Conservation (phyloP, 2,797 vertebrate genomes). For the Acrocephalus scirpaceus region DNA sequence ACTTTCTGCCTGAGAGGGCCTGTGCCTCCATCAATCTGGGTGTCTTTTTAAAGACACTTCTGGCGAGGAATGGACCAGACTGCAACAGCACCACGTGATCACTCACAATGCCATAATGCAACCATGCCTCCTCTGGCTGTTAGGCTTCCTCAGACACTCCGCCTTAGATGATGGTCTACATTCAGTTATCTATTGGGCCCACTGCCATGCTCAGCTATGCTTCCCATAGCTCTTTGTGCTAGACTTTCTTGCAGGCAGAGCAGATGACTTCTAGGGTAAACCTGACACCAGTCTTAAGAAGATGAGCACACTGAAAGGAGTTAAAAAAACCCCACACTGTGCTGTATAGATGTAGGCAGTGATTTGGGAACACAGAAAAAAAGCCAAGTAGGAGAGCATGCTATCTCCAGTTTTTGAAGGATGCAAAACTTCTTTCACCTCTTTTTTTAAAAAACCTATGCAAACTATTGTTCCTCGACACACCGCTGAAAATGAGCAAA, state of each 20-base stretch:
- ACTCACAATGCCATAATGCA: rapidly evolving
- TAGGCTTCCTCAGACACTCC: not conserved
- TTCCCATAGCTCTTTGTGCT: not conserved
- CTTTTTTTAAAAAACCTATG: not conserved
- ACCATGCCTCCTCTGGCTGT: not conserved
- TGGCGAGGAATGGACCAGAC: too few species aligned
- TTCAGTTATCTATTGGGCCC: not conserved
- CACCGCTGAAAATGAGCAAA: not conserved
- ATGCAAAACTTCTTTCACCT: not conserved
- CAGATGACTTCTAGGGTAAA: not conserved
- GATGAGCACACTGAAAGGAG: not conserved
- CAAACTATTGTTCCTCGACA: not conserved
- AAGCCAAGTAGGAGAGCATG: not conserved
- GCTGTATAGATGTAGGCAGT: not conserved
- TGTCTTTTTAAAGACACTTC: too few species aligned
- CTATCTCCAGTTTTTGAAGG: not conserved
- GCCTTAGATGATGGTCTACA: not conserved
- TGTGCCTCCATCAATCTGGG: too few species aligned
- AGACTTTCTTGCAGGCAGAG: not conserved
- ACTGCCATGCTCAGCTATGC: not conserved
- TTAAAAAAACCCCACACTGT: not conserved
- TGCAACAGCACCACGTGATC: not conserved
- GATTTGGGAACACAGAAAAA: not conserved
- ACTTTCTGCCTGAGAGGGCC: too few species aligned
- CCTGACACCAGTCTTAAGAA: not conserved